A percentile compares a stretch with the other conserved stretches of the same genome.
These are phyloP conservation scores for Drosophila pullipes DNA, from an alignment of 2,888 invertebrate genomes.

Conservation along the genomic window DNA sequence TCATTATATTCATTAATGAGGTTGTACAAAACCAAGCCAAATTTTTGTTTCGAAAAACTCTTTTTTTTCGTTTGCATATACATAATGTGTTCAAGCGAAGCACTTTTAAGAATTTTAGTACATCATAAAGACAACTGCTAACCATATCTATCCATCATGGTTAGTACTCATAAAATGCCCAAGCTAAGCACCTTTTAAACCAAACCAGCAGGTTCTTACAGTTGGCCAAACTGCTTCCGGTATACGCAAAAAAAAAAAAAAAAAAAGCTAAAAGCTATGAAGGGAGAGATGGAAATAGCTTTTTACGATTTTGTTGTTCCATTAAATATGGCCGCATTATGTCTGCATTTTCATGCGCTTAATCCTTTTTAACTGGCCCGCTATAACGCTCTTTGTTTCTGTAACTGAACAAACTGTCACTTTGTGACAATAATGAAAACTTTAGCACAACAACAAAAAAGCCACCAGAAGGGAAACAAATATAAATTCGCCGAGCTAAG, in stretches of 20 bases:
- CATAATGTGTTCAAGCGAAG: background rate
- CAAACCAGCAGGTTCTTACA: conserved; percentile 4
- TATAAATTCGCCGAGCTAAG: conserved; percentile 47
- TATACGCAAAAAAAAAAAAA: background rate
- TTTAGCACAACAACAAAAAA: conserved; percentile 38
- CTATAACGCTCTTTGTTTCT: conserved; percentile 2
- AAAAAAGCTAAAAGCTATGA: conserved; percentile 15
- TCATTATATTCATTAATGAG: background rate
- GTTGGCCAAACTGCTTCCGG: background rate
- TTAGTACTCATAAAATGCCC: conserved; percentile 16
- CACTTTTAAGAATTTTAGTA: background rate
- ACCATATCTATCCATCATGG: conserved; percentile 8
- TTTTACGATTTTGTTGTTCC: conserved; percentile 24
- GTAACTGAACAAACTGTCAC: conserved; percentile 66
- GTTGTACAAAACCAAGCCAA: background rate
- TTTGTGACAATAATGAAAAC: conserved; percentile 68
- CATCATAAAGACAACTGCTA: conserved; percentile 9
- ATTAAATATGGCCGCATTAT: conserved; percentile 46
- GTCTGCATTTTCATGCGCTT: conserved; percentile 54
- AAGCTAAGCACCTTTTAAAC: conserved; percentile 9
- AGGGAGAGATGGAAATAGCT: background rate
- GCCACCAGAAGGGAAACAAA: conserved; percentile 5
- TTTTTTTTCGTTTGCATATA: background rate
- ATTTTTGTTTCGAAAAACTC: background rate
- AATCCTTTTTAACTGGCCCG: conserved; percentile 43